Percentiles rank a stretch among this genome's conserved stretches.
Evolutionary conservation across 2,113 vertebrate genomes (phyloP).

Genomic region (Phrynosoma platyrhinos): DNA sequence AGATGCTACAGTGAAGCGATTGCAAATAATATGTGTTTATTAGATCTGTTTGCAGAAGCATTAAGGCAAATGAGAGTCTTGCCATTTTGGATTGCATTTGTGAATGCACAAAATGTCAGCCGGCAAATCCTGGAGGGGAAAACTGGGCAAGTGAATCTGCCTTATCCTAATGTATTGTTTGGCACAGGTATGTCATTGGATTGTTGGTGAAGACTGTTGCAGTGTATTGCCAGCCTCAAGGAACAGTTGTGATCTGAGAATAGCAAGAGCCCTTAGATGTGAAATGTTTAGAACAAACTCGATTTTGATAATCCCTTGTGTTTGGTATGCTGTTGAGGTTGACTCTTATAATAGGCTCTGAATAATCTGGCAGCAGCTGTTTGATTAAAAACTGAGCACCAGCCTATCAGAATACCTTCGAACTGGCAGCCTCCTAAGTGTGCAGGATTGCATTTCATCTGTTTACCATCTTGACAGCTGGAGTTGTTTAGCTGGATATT

Average conservation of each 20-base stretch:
- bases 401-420: conserved; percentile 66
- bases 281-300: conserved; percentile 30
- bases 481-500: conserved; percentile 63
- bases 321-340: conserved; percentile 33
- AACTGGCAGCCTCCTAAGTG: conserved; percentile 69
- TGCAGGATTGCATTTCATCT: conserved; percentile 69
- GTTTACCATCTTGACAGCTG: conserved; percentile 74
- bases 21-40: conserved; percentile 1
- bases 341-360: conserved; percentile 28
- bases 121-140: conserved; percentile 25
- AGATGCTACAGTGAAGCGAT: conserved; percentile 3
- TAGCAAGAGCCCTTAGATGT: neutral
- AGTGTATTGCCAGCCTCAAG: neutral
- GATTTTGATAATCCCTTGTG: conserved; percentile 44
- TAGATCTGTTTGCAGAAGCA: conserved; percentile 7
- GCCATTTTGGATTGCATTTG: conserved; percentile 19
- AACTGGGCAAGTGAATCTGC: conserved; percentile 4
- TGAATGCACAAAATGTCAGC: conserved; percentile 22
- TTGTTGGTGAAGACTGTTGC: neutral
- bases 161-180: conserved; percentile 22
- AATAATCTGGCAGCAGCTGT: conserved; percentile 63
- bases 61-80: conserved; percentile 14
- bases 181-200: conserved; percentile 11
- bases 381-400: conserved; percentile 63
- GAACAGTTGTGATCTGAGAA: conserved; percentile 14